Evolutionary conservation across 2,113 vertebrate genomes (phyloP), one percentile per base, ranked within the genome.

Genomic region (Pholis gunnellus): DNA sequence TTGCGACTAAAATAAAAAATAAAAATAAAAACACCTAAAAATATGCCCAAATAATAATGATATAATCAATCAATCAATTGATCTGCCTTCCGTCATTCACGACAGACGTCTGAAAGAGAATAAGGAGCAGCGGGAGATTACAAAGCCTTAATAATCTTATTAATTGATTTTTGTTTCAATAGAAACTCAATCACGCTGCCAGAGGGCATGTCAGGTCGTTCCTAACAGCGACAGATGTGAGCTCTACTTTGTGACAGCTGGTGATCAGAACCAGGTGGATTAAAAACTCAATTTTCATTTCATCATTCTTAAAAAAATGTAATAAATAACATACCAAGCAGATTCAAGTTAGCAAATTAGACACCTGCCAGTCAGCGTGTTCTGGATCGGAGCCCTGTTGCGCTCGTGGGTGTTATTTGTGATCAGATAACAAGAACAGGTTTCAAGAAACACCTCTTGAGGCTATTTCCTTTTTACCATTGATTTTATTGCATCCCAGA

Each of bases 101-200:
- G 25, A 81, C 79, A 85, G 50, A 56, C 68, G 66, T 70, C 78
- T 70, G 31, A 72, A 79, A 27, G 20, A 64, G 18, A 75, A 60
- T 27, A 73, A 63, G 36, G 18, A 84, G 31, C 86, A 80, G 80
- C 80, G 78, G 89, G 46, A 20, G 64, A 74, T 81, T 52, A 69
- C 38, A 22, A 1, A 38, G 7, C 38, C 11, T 25, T 46, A 74
- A 73, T 76, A 72, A 81, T 86, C 75, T 59, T 48, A 65, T 78
- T 91, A 78, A 71, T 61, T 75, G 5, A 86, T 69, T 84, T 54
- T 80, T 66, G 61, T 76, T 82, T 88, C 29, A 81, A 66, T 78
- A 82, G 70, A 81, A 44, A 72, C 42, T 75, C 70, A 72, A 70
- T 79, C 34, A 59, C 65, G 66, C 46, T 67, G 31, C 57, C 36